Evolutionary conservation across 2,797 vertebrate genomes (phyloP), one percentile per base, ranked within the genome.

Genomic region (Synaphobranchus kaupii): DNA sequence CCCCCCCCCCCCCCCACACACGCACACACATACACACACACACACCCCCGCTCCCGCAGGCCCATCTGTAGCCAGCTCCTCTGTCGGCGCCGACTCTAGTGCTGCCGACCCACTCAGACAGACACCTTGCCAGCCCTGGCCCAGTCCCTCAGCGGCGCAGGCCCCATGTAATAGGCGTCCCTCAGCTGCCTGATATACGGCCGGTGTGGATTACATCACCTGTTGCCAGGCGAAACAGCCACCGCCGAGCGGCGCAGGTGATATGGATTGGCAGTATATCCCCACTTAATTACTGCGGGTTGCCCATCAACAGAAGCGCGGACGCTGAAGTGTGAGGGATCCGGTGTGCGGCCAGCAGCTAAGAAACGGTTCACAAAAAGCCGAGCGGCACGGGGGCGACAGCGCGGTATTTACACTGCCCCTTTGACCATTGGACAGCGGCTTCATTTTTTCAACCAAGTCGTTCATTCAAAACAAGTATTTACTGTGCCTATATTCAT

Each of bases 121-220:
- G 84, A 87, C 60, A 88, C 86, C 85, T 89, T 22, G n/a, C 58
- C 85, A 84, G 85, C 48, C 84, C 86, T 88, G 54, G 89, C 66
- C 86, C 86, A 89, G 87, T 91, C 90, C 86, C 68, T 60, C 84
- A 84, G 83, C 39, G 76, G 58, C 63, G 28, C 60, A 68, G 50
- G 39, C 89, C 90, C 88, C 90, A 89, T 90, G 85, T 87, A n/a
- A 81, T 89, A 88, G 87, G 89, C 90, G 87, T 92, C 84, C 86
- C 88, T 25, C 86, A 89, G 80, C 80, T 71, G 84, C 92, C 2
- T 91, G 89, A 93, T 93, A 88, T 93, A 92, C 91, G 92, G 89
- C 91, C 91, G 90, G 80, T 90, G 91, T 93, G 88, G 86, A 90
- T 93, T 94, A 94, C 90, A 88, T 95, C 91, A 94, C 95, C 93